These are phyloP conservation scores for Gorsachius goisagi DNA, from an alignment of 2,113 vertebrate species.

Conservation along the genomic window DNA sequence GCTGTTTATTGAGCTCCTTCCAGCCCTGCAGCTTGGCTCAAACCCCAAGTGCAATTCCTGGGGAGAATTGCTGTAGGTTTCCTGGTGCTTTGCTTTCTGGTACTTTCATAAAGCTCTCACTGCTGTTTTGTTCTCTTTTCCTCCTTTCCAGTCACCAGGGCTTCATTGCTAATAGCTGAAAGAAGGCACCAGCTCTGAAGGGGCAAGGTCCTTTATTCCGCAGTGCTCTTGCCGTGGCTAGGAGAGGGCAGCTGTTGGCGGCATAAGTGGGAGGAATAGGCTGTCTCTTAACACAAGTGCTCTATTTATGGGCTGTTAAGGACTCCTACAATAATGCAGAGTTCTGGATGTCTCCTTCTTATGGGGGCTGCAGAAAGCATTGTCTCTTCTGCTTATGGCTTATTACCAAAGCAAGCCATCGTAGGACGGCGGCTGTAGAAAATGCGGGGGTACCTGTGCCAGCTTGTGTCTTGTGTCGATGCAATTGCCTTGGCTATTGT, in stretches of 20 bases:
- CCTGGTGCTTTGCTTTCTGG: not conserved
- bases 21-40: not conserved
- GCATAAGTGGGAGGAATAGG: not conserved
- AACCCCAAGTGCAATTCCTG: not conserved
- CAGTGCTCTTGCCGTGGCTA: not conserved
- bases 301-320: not conserved
- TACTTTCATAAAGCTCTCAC: not conserved
- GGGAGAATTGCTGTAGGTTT: not conserved
- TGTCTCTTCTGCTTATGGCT: not conserved
- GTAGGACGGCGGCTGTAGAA: fast-evolving
- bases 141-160: not conserved
- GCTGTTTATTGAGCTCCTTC: not conserved
- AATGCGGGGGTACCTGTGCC: not conserved
- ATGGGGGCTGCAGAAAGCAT: not conserved
- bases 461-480: not conserved
- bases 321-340: not conserved
- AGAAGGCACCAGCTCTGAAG: not conserved
- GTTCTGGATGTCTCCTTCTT: not conserved
- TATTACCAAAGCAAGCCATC: fast-evolving
- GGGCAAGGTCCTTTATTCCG: not conserved
- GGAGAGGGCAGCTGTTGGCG: not conserved
- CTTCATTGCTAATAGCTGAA: not conserved
- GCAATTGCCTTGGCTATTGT: not conserved
- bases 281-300: not conserved
- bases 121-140: not conserved